Conservation (phyloP, 2,113 vertebrate genomes). For the Syngnathoides biaculeatus region DNA sequence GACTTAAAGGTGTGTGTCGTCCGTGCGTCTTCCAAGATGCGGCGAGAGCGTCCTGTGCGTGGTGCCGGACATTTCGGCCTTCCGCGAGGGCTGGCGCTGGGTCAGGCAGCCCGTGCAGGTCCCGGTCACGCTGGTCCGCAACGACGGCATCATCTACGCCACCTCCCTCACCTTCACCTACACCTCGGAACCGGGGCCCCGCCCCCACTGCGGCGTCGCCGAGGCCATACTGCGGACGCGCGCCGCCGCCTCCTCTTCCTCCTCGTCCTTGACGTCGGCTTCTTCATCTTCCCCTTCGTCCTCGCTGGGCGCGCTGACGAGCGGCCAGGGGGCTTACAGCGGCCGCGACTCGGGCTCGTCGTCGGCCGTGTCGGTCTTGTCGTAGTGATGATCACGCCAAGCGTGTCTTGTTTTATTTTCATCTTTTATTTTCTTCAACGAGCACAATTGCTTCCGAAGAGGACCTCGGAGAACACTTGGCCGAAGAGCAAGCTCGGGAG, state of each 20-base stretch:
- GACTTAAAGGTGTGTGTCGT: background rate
- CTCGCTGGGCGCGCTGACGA: conserved; percentile 76
- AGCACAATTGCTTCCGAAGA: conserved; percentile 39
- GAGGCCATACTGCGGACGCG: conserved; percentile 88
- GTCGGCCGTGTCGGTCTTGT: conserved; percentile 81
- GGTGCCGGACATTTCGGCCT: conserved; percentile 95
- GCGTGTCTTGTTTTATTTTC: no score
- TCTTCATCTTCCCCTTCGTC: conserved; percentile 64
- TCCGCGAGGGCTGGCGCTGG: conserved; percentile 97
- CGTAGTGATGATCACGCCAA: conserved; percentile 58
- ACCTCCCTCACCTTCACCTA: conserved; percentile 97
- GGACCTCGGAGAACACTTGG: conserved; percentile 35
- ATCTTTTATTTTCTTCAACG: no score
- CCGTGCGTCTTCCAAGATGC: conserved; percentile 69
- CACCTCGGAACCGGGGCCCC: conserved; percentile 92
- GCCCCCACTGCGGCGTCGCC: conserved; percentile 91
- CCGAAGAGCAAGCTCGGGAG: conserved; percentile 10
- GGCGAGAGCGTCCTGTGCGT: conserved; percentile 95
- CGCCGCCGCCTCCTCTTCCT: conserved; percentile 76
- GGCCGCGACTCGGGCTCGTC: conserved; percentile 79
- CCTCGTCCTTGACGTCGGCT: conserved; percentile 80
- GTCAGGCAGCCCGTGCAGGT: conserved; percentile 96
- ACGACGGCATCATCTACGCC: conserved; percentile 94
- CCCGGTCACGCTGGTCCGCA: conserved; percentile 93
- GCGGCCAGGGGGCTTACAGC: conserved; percentile 78